Conservation (phyloP, 2,113 vertebrate genomes). For the Bostrychus sinensis region DNA sequence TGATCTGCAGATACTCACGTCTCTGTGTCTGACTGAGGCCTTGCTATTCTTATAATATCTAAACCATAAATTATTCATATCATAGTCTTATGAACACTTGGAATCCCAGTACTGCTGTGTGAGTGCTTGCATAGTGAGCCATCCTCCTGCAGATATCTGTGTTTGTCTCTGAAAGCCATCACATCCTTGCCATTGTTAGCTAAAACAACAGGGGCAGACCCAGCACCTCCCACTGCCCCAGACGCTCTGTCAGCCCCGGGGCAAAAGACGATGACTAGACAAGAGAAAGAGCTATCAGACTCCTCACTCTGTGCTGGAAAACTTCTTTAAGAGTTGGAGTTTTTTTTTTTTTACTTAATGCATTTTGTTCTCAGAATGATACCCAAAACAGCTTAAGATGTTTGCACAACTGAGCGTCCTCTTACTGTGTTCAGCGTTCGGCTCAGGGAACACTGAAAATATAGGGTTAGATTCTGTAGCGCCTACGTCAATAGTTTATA, state of each 20-base stretch:
- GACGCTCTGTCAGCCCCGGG: conserved; percentile 58
- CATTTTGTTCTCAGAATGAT: conserved; percentile 3
- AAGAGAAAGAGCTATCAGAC: conserved; percentile 9
- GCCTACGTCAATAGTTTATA: no score
- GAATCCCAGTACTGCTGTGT: neutral
- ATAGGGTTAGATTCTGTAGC: neutral
- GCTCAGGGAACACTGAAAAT: neutral
- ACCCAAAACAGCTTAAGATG: conserved; percentile 7
- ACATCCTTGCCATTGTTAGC: conserved; percentile 76
- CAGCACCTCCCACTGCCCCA: conserved; percentile 45
- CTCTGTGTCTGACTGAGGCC: conserved; percentile 8
- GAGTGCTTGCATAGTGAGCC: conserved; percentile 35
- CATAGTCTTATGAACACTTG: neutral
- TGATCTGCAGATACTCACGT: conserved; percentile 25
- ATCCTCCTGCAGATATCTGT: conserved; percentile 67
- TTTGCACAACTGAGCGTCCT: conserved; percentile 8
- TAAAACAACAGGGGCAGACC: conserved; percentile 75
- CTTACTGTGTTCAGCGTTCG: conserved; percentile 1
- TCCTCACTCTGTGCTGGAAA: conserved; percentile 24
- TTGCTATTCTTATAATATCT: conserved; percentile 1
- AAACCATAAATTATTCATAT: neutral
- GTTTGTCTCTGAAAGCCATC: conserved; percentile 76
- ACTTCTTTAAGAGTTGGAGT: neutral
- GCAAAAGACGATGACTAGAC: conserved; percentile 1
- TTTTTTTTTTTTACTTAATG: no score